Evolutionary conservation across 2,888 invertebrate species (phyloP).

Genomic region (Lagria hirta): DNA sequence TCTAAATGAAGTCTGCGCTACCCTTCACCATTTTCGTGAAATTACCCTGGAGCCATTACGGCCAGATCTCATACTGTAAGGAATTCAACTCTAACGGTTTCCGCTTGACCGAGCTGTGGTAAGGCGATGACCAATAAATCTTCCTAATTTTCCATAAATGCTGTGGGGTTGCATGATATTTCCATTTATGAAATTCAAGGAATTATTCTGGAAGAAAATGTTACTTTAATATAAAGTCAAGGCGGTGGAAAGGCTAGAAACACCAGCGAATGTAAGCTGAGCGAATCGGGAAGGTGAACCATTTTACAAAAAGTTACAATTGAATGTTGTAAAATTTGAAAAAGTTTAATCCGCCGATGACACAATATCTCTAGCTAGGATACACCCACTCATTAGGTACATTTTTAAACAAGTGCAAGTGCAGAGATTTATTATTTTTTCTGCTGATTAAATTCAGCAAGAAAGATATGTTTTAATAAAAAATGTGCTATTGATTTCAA

Average conservation of each 20-base stretch:
- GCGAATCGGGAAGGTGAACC: slow-evolving; percentile 2
- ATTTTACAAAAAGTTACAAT: not conserved
- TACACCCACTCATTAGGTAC: too few species aligned
- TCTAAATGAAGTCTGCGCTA: slow-evolving; percentile 20
- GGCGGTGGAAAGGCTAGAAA: not conserved
- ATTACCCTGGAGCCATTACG: slow-evolving; percentile 26
- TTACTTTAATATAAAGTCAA: slow-evolving; percentile 8
- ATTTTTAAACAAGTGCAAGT: too few species aligned
- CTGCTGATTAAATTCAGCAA: too few species aligned
- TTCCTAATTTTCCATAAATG: slow-evolving; percentile 47
- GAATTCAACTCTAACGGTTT: slow-evolving; percentile 42
- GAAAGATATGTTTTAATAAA: too few species aligned
- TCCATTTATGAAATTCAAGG: slow-evolving; percentile 23
- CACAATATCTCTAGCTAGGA: too few species aligned
- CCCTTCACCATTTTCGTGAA: slow-evolving; percentile 15
- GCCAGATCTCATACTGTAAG: slow-evolving; percentile 17
- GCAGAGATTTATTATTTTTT: too few species aligned
- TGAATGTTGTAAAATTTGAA: not conserved
- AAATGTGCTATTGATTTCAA: too few species aligned
- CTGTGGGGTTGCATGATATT: slow-evolving; percentile 26
- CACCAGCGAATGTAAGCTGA: not conserved
- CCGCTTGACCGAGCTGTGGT: slow-evolving; percentile 42
- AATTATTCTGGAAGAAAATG: slow-evolving; percentile 12
- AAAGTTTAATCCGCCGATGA: not conserved
- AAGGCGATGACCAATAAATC: slow-evolving; percentile 46